Evolutionary conservation across 2,888 invertebrate genomes (phyloP), one percentile per base, ranked within the genome.

Genomic region (Lycia hirtaria): DNA sequence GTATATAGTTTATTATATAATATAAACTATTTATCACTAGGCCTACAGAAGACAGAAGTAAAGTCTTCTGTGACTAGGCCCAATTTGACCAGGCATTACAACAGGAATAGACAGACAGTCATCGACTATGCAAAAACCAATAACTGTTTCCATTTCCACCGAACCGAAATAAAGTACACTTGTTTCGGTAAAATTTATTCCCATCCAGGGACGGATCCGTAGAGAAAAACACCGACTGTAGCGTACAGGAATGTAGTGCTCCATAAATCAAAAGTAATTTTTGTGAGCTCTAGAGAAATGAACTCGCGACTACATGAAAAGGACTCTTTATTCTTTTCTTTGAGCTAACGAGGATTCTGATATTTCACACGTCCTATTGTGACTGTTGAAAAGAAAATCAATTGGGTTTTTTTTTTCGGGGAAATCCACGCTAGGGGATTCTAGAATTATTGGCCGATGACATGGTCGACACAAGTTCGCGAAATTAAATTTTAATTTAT

Each of bases 191-290:
- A 47, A 38, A 56, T 56, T 56, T 56, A 56, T 56, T 47, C 26
- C 32, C 22, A 19, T 32, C 51, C 35, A 45, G 56, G 56, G 56
- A 56, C n/a, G 26, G 44, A 33, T 40, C 20, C 41, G 43, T 28
- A 26, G 22, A 55, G 45, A 53, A 53, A 54, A 56, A 54, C 47
- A 49, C 43, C 26, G 43, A 35, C 48, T 37, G 41, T 55, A 47
- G 33, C 26, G 35, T 35, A 35, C 15, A 15, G 37, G 41, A 48
- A 45, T 56, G 28, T 51, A 56, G 56, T 38, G 43, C 45, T 45
- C 24, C 45, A 56, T 56, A 56, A 56, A 56, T 56, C 56, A 56
- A 45, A 45, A 35, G 40, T 40, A 40, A 51, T 45, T 56, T 45
- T 44, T 56, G 43, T 49, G 15, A 4, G 43, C 56, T 24, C 56